phyloP scores from a whole-genome alignment of 37 sponge, comb jelly and placozoan species.

The Aplysina aerophoba region DNA sequence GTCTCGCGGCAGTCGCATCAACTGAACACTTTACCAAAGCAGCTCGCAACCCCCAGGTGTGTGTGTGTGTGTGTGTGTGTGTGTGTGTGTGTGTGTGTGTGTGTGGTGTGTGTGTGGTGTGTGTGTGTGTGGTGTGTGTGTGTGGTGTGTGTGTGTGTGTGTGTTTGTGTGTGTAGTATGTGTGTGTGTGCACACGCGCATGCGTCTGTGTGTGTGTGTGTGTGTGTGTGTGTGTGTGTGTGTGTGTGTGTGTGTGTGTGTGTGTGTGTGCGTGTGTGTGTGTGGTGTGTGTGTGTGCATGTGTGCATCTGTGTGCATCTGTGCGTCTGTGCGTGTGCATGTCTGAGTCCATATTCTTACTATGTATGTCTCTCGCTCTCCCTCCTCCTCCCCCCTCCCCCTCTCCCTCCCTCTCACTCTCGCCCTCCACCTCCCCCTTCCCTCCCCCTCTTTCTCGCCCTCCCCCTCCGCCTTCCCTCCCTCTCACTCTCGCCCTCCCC shows the following conservation, averaged over 20 bases:
- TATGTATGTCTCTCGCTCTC: too few relatives aligned
- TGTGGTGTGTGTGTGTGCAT: background rate
- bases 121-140: too few relatives aligned
- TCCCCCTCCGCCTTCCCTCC: too few relatives aligned
- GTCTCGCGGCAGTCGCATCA: slow-evolving; percentile 51
- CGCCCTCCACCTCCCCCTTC: background rate
- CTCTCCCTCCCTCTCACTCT: too few relatives aligned
- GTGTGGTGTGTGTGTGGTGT: slow-evolving; percentile 42
- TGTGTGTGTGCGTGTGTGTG: background rate
- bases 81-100: slow-evolving; percentile 28
- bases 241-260: background rate
- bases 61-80: slow-evolving; percentile 23
- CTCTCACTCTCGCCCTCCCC: background rate
- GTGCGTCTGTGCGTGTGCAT: slow-evolving; percentile 42
- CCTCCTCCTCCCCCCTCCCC: too few relatives aligned
- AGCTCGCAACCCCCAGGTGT: slow-evolving; percentile 61
- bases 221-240: too few relatives aligned
- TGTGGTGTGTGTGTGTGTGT: too few relatives aligned
- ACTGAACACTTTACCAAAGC: slow-evolving; percentile 74
- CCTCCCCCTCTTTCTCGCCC: too few relatives aligned
- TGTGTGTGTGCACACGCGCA: too few relatives aligned
- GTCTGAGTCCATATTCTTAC: slow-evolving; percentile 19
- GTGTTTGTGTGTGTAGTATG: too few relatives aligned
- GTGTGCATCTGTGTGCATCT: background rate
- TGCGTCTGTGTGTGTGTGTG: too few relatives aligned